Base-by-base conservation (phyloP, 2,888 invertebrate genomes). In the Pyrocoelia pectoralis region DNA sequence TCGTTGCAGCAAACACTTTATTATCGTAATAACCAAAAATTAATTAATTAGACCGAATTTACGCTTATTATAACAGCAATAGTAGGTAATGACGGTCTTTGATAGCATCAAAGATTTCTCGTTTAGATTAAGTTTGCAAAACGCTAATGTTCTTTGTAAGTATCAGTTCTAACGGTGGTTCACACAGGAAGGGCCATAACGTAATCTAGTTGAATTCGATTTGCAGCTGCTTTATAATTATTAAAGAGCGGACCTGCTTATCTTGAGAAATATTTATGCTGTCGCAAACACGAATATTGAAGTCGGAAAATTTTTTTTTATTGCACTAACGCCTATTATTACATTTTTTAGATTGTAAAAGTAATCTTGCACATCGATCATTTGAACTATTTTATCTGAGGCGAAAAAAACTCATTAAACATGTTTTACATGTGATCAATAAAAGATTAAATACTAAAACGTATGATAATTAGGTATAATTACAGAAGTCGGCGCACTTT, bases 1-100 rank as follows among this genome's bases (percentile, higher is more conserved):
- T 62, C 66, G 68, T 69, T 67, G 60, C 56, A 63, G 56, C 61
- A 61, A 63, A 54, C 53, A 40, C 50, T 62, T 14, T 63, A 62
- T 46, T 18, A 66, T n/a, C 9, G 33, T 58, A 67, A 67, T 62
- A 67, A 67, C 55, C 60, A 46, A 48, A 67, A 64, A 61, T 66
- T 68, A 68, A 66, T 70, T 68, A 68, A 63, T 61, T 60, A 56
- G 65, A 65, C 53, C 53, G 49, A 60, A 60, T 66, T 62, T 66
- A 64, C 70, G 70, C 67, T 69, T 69, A 68, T 70, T 70, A 70
- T 68, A 58, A 64, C 63, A 65, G 70, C 66, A 69, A 69, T 67
- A 65, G 61, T 24, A 5, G 24, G 24, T 64, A 63, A 66, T 46
- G 60, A 63, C 29, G 51, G 33, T 28, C 14, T 10, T 18, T 29